Percentiles rank a stretch among this genome's conserved stretches.
phyloP scores from a whole-genome alignment of 2,797 vertebrate genomes.

The Epinephelus awoara region DNA sequence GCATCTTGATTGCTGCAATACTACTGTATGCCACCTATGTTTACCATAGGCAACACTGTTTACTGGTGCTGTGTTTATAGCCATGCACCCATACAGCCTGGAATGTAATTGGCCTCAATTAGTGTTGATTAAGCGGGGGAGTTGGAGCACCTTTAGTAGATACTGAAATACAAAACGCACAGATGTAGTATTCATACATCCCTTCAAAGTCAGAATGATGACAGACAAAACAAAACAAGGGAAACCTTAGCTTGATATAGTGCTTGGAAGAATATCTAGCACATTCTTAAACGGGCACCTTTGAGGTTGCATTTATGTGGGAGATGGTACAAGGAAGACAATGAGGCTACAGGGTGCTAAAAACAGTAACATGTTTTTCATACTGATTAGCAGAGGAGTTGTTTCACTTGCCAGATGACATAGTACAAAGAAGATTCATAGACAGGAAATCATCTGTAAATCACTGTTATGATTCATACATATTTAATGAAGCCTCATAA shows the following conservation, averaged over 20 bases:
- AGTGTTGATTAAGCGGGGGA: conserved; percentile 23
- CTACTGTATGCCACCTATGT: background rate
- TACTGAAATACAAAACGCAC: conserved; percentile 22
- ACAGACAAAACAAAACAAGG: background rate
- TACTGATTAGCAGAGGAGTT: conserved; percentile 51
- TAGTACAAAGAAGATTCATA: conserved; percentile 70
- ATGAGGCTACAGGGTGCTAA: conserved; percentile 6
- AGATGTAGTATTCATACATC: background rate
- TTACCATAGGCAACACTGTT: conserved; percentile 1
- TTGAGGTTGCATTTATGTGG: background rate
- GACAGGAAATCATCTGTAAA: conserved; percentile 75
- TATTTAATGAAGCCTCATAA: conserved; percentile 72
- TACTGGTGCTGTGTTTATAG: conserved; percentile 19
- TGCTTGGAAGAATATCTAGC: background rate
- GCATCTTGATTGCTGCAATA: conserved; percentile 1
- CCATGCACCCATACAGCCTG: background rate
- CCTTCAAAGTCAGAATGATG: conserved; percentile 7
- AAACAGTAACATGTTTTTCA: conserved; percentile 37
- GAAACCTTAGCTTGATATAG: background rate
- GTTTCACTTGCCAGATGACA: conserved; percentile 57
- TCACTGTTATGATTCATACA: conserved; percentile 79
- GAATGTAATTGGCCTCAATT: conserved; percentile 32
- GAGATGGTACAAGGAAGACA: background rate
- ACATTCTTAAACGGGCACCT: background rate
- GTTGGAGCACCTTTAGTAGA: conserved; percentile 1